Conservation (phyloP, 2,113 vertebrate genomes). For the Vicugna pacos region DNA sequence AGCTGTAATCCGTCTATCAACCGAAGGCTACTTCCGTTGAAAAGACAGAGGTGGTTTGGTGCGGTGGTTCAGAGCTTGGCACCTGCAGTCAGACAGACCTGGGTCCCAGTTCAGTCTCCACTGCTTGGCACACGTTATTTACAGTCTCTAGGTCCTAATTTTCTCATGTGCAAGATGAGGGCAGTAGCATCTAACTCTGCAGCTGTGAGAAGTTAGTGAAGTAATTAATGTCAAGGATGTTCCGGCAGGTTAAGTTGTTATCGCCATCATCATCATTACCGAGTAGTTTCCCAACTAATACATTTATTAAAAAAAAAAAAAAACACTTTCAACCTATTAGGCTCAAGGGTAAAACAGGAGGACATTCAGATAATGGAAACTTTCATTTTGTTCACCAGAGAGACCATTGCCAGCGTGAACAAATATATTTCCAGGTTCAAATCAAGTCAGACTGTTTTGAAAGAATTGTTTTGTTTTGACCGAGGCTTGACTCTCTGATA, state of each 20-base stretch:
- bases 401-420: neutral
- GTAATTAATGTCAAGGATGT: neutral
- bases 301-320: neutral
- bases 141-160: neutral
- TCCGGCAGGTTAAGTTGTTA: neutral
- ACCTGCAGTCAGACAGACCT: neutral
- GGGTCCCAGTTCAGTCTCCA: neutral
- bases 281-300: neutral
- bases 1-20: neutral
- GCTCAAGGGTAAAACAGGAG: neutral
- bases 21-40: neutral
- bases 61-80: neutral
- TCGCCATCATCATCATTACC: neutral
- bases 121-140: neutral
- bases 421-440: neutral
- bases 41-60: neutral
- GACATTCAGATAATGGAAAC: neutral
- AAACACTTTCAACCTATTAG: neutral
- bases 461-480: neutral
- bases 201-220: conserved; percentile 20
- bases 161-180: conserved; percentile 1
- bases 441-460: conserved; percentile 10
- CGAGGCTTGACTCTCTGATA: neutral
- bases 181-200: neutral
- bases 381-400: conserved; percentile 1